phyloP scores from a whole-genome alignment of 30 jellyfish, hydroid and myxozoan genomes.

The Hydra vulgaris region DNA sequence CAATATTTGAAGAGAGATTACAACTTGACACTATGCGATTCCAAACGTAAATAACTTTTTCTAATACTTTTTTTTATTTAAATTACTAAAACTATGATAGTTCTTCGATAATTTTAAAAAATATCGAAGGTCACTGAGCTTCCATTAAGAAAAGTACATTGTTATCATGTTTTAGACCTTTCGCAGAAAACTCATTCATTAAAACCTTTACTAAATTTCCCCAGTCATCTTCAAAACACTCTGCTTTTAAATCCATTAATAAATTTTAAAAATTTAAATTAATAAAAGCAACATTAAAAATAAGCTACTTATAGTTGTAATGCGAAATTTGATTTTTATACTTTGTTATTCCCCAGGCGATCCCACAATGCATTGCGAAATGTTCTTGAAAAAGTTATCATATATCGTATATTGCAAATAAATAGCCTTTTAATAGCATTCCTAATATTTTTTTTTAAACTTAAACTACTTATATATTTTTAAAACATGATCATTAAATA shows the following conservation, averaged over 20 bases:
- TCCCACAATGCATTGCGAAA: not conserved
- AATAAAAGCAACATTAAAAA: not conserved
- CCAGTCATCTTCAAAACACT: not conserved
- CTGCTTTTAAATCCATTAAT: not conserved
- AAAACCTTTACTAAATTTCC: not conserved
- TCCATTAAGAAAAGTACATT: not conserved
- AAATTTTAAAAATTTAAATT: too few relatives aligned
- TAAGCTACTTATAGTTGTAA: too few relatives aligned
- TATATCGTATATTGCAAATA: not conserved
- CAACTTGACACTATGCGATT: not conserved
- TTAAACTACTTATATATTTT: too few relatives aligned
- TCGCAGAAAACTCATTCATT: not conserved
- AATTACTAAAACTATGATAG: not conserved
- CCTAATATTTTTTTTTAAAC: too few relatives aligned
- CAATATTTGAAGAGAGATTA: not conserved
- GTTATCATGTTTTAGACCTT: not conserved
- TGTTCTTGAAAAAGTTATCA: not conserved
- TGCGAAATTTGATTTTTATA: not conserved
- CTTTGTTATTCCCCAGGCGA: not conserved
- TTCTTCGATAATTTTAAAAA: not conserved
- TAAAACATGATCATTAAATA: too few relatives aligned
- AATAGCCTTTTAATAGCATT: too few relatives aligned
- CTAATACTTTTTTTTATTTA: not conserved
- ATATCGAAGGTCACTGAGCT: not conserved
- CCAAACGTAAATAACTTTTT: not conserved